Base-by-base conservation (phyloP, 2,113 vertebrate species). In the Fulmarus glacialis region DNA sequence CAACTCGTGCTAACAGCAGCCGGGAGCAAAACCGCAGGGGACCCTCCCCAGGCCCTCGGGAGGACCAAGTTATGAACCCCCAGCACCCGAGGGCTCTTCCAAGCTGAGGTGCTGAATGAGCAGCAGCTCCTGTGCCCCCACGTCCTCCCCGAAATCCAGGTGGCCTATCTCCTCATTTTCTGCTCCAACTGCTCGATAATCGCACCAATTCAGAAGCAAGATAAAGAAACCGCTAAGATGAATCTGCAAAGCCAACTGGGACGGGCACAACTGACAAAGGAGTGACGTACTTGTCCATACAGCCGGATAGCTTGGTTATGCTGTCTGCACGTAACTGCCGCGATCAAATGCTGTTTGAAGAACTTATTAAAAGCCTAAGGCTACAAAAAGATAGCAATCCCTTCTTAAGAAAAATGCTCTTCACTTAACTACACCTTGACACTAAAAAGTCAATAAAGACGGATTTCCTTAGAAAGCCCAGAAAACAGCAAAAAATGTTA, bases 101-200 rank as follows among this genome's bases (percentile, higher is more conserved):
- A 14, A 14, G 48, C 56, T 30, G 2, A 13, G 48, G 22, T 12
- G 48, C 23, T 50, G 48, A 50, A 50, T 7, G 23, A 24, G 23
- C 48, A 24, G 48, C 48, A 30, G 11, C 53, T 38, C 47, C 43
- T 9, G 13, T 13, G 6, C 4, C 45, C 47, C 43, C 78, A 8
- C 40, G 19, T 16, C 82, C 47, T 24, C 53, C 64, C 62, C 15
- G 10, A 15, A 9, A 2, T 0, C 45, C 73, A 18, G 29, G 6
- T 6, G 34, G 36, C 42, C 58, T 5, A 6, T 16, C 82, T 23
- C 5, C 22, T 12, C 34, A 0, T 16, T 27, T 29, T 21, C 14
- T 27, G 2, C 59, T 19, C 12, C 2, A 8, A 15, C 42, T 3
- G 16, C 12, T n/a, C 53, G 1, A 2, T 0, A 13, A 19, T 5